Evolutionary conservation across 2,888 invertebrate species (phyloP), one percentile per base, ranked within the genome.

Genomic region (Ramazzottius varieornatus): DNA sequence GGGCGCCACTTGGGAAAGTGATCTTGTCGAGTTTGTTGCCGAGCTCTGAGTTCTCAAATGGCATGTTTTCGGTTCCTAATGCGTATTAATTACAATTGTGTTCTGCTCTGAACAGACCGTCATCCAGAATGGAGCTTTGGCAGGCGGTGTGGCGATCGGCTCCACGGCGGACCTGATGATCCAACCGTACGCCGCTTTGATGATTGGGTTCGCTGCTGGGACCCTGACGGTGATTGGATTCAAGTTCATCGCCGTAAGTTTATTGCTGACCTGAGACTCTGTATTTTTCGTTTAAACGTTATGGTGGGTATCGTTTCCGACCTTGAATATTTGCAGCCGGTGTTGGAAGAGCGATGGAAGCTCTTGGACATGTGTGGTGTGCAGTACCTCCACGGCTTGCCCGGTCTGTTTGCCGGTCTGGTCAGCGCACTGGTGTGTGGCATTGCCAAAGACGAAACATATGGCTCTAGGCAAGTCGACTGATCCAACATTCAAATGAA

Each of bases 351-450:
- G 46, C 76, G 75, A 46, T 69, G 83, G 0, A 81, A 82, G 33
- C 74, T 90, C 46, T 82, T 84, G 71, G 90, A 91, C 75, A 89
- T 89, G 0, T 94, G 93, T 73, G 94, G 94, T 2, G 91, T 94
- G 1, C 84, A 94, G 78, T 93, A 94, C 78, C 82, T 96, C 24
- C 94, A 96, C 74, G 94, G 93, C 0, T 86, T 93, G 85, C 94
- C 94, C 0, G 93, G 88, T 1, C 75, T 94, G 1, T 77, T 88
- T 64, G 88, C 89, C 0, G 93, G 86, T 33, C 73, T 92, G 65
- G 81, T 86, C 46, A 85, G 88, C 0, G 83, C 83, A 0, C 73
- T 89, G 46, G 83, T 86, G 75, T 86, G 89, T 1, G 81, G 80
- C 0, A 70, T 86, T 33, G 87, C 86, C 0, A 82, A 82, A 0